phyloP scores from a whole-genome alignment of 2,888 invertebrate genomes.

The Molanna angustata region DNA sequence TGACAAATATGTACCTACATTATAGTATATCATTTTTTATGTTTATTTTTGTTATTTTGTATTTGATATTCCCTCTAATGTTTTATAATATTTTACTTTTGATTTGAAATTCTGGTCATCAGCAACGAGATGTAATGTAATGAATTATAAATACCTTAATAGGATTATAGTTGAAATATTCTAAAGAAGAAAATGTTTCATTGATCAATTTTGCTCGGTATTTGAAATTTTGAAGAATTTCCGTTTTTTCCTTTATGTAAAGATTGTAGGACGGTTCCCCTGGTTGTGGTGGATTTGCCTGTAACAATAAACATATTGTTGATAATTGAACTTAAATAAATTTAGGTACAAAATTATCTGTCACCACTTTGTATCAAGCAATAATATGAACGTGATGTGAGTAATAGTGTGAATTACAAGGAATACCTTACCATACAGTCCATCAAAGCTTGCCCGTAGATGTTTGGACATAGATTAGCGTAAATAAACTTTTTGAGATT shows the following conservation, averaged over 20 bases:
- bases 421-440: constrained; percentile 74
- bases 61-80: no score
- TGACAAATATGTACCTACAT: no score
- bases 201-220: constrained; percentile 79
- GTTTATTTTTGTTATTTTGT: no score
- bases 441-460: constrained; percentile 86
- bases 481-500: constrained; percentile 87
- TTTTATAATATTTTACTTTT: no score
- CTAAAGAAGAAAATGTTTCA: constrained; percentile 84
- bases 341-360: background rate
- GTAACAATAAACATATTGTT: constrained; percentile 3
- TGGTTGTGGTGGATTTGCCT: constrained; percentile 71
- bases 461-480: constrained; percentile 91
- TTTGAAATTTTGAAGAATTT: constrained; percentile 71
- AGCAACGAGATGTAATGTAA: no score
- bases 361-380: no score
- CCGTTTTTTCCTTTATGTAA: constrained; percentile 70
- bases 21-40: no score
- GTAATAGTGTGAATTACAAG: no score
- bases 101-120: no score
- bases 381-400: no score
- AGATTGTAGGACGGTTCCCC: constrained; percentile 86
- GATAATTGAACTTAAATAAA: background rate
- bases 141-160: constrained; percentile 50
- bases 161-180: constrained; percentile 82